phyloP scores from a whole-genome alignment of 2,797 vertebrate genomes.

The Enoplosus armatus region DNA sequence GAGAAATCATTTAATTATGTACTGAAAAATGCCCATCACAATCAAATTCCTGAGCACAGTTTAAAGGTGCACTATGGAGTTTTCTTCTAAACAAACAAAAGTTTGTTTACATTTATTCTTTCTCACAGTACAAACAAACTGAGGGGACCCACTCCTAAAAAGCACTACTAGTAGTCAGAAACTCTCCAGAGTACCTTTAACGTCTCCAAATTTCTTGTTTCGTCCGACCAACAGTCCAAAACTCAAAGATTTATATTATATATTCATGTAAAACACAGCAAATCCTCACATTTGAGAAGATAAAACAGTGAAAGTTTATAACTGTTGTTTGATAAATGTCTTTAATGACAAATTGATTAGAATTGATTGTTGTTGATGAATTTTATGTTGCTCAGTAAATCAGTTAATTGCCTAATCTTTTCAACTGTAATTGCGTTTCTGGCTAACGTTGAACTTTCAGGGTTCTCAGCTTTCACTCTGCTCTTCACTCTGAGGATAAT shows the following conservation, averaged over 20 bases:
- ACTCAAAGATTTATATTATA: neutral
- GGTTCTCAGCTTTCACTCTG: neutral
- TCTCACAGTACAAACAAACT: neutral
- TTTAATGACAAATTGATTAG: neutral
- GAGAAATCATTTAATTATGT: neutral
- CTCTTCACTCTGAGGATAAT: neutral
- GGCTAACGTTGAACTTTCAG: slow-evolving; percentile 1
- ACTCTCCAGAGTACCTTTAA: neutral
- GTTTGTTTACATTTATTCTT: neutral
- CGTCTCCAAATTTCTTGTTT: neutral
- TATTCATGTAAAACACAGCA: neutral
- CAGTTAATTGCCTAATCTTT: neutral
- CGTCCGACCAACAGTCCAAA: neutral
- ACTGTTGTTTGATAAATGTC: neutral
- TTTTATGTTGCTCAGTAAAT: neutral
- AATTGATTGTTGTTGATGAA: neutral
- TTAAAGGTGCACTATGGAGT: neutral
- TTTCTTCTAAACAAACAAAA: slow-evolving; percentile 4
- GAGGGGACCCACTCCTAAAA: neutral
- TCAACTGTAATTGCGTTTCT: neutral
- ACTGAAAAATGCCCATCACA: neutral
- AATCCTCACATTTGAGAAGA: neutral
- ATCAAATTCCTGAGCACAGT: neutral
- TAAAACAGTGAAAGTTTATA: neutral
- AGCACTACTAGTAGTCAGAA: neutral